phyloP scores from a whole-genome alignment of 1,140 invertebrate species.

The Steinernema feltiae region DNA sequence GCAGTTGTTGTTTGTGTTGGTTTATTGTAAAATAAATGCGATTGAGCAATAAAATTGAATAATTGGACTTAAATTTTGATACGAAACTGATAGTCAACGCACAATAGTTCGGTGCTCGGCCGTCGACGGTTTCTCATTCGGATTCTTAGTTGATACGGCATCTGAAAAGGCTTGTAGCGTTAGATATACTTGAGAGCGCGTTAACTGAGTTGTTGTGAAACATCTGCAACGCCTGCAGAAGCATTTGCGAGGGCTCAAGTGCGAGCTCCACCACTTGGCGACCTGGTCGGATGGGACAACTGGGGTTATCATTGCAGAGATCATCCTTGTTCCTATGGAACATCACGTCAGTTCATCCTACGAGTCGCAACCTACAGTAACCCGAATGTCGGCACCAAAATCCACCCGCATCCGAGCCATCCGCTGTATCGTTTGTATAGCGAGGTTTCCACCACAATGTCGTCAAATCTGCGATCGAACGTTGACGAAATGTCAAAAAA shows the following conservation, averaged over 20 bases:
- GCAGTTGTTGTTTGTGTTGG: no score
- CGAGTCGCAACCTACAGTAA: constrained; percentile 37
- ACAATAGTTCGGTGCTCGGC: not conserved
- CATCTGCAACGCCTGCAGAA: not conserved
- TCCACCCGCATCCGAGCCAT: constrained; percentile 39
- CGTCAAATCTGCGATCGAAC: constrained; percentile 10
- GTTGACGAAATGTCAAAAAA: constrained; percentile 30
- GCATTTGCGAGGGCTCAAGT: constrained; percentile 23
- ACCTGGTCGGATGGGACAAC: constrained; percentile 30
- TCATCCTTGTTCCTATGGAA: constrained; percentile 26
- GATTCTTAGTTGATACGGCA: not conserved
- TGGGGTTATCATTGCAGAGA: constrained; percentile 35
- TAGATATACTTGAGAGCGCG: no score
- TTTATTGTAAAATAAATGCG: no score
- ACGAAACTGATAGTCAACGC: not conserved
- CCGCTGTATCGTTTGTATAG: constrained; percentile 32
- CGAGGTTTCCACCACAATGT: constrained; percentile 30
- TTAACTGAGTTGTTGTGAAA: not conserved
- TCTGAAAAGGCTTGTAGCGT: no score
- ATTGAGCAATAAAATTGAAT: no score
- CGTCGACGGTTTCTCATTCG: not conserved
- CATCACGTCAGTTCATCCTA: not conserved
- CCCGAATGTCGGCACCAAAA: constrained; percentile 33
- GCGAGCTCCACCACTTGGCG: constrained; percentile 29
- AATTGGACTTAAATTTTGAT: not conserved